Base-by-base conservation (phyloP, 2,888 invertebrate genomes). In the Melitaea athalia region DNA sequence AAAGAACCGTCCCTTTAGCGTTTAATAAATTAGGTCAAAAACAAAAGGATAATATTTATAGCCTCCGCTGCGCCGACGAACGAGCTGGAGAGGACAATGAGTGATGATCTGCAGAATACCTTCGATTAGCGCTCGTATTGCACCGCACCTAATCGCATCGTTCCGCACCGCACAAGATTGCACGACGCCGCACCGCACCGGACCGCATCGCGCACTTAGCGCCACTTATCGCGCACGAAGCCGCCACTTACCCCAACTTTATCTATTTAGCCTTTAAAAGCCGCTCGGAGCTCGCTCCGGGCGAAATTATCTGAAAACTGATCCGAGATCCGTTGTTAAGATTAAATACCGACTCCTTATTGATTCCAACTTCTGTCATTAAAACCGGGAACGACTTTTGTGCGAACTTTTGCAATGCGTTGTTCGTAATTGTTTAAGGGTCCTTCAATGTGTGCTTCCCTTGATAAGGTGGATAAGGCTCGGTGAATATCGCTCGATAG, bases 261-360 rank as follows among this genome's bases (percentile, higher is more conserved):
- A 66, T 61, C 66, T 55, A 55, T 66, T 61, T 62, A 55, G 17
- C 47, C 61, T 55, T 53, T 62, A 61, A 62, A 67, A 67, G 24
- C 45, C 52, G 24, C 50, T 43, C 45, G 17, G 15, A 55, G 47
- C 61, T 67, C 53, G 64, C 57, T 59, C 57, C 42, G 42, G 57
- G 57, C 45, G 49, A 62, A 49, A 42, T 55, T 60, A 66, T 61
- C 53, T 47, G 61, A 47, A 55, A 62, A 67, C 61, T 62, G 66
- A 57, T 62, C 55, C 15, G 15, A 49, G 53, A 66, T 53, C 57
- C 47, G 47, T 14, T 14, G 43, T 17, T 24, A 33, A 60, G 52
- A 65, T 64, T 59, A 38, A 59, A 59, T 24, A 47, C 57, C 33
- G 10, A 59, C 49, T 42, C 57, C 15, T 64, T 59, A 64, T 64